phyloP scores from a whole-genome alignment of 2,113 vertebrate genomes.

The Cranoglanis bouderius region DNA sequence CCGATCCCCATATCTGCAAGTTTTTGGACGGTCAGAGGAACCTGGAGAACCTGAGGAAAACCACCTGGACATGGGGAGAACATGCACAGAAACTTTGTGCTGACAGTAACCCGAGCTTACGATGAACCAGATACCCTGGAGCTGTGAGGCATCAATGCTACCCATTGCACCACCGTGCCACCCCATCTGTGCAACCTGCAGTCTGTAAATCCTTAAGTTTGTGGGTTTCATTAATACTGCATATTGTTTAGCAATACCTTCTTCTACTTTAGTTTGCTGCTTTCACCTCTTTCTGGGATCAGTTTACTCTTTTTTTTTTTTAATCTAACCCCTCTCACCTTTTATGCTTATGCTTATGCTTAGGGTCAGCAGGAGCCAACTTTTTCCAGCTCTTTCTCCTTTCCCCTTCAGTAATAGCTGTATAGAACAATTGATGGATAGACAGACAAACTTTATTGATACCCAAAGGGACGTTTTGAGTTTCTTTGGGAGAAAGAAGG shows the following conservation, averaged over 20 bases:
- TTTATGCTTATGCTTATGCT: constrained; percentile 24
- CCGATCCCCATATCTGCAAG: too few relatives aligned
- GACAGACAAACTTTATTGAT: neutral
- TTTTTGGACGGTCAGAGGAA: neutral
- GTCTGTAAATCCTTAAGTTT: neutral
- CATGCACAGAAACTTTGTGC: neutral
- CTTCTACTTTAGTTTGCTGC: too few relatives aligned
- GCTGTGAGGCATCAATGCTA: neutral
- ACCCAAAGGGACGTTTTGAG: neutral
- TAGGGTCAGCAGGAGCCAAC: neutral
- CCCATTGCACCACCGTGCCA: neutral
- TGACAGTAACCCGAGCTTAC: neutral
- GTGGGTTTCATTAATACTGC: too few relatives aligned
- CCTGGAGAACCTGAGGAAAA: neutral
- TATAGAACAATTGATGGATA: neutral
- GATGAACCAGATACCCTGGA: neutral
- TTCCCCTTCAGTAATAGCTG: neutral
- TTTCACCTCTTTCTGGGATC: too few relatives aligned
- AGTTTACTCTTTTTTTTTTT: constrained; percentile 6
- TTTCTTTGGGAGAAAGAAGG: neutral
- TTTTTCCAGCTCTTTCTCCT: neutral
- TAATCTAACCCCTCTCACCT: neutral
- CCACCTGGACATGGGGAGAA: neutral
- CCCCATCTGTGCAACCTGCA: neutral
- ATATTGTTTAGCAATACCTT: neutral